Percentiles rank a stretch among this genome's conserved stretches.
Evolutionary conservation across 2,888 invertebrate species (phyloP).

Genomic region (Eristalis arbustorum): DNA sequence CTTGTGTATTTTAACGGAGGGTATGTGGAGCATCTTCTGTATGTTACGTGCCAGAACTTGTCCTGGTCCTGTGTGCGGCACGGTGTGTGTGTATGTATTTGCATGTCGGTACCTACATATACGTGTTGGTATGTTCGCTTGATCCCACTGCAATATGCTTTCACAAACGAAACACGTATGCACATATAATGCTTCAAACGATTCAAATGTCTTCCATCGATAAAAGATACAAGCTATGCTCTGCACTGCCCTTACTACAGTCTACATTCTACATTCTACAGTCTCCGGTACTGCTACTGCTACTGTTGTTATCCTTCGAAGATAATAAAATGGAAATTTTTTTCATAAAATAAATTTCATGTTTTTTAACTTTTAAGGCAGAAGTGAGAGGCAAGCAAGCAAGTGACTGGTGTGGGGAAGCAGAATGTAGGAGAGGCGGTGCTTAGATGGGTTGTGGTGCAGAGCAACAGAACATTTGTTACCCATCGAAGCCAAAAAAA

Average conservation of each 20-base stretch:
- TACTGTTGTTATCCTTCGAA: conserved; percentile 63
- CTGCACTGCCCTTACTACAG: conserved; percentile 36
- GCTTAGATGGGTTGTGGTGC: conserved; percentile 38
- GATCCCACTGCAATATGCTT: conserved; percentile 60
- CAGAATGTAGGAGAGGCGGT: background rate
- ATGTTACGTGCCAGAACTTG: conserved; percentile 61
- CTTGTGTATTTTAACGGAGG: conserved; percentile 27
- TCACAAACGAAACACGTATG: conserved; percentile 64
- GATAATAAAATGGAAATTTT: conserved; percentile 71
- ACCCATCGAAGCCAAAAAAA: conserved; percentile 46
- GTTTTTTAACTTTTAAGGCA: conserved; percentile 32
- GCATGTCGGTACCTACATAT: background rate
- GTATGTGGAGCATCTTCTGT: conserved; percentile 15
- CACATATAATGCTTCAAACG: conserved; percentile 59
- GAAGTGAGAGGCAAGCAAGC: background rate
- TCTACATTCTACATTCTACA: background rate
- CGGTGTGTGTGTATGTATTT: background rate
- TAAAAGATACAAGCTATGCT: conserved; percentile 51
- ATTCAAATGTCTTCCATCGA: conserved; percentile 60
- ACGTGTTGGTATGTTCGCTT: background rate
- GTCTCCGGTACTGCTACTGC: conserved; percentile 27
- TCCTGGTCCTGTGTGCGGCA: background rate
- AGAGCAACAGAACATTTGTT: conserved; percentile 64
- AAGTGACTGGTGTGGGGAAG: background rate
- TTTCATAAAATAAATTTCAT: conserved; percentile 66